phyloP scores from a whole-genome alignment of 2,888 invertebrate species.

The Trichopria drosophilae region DNA sequence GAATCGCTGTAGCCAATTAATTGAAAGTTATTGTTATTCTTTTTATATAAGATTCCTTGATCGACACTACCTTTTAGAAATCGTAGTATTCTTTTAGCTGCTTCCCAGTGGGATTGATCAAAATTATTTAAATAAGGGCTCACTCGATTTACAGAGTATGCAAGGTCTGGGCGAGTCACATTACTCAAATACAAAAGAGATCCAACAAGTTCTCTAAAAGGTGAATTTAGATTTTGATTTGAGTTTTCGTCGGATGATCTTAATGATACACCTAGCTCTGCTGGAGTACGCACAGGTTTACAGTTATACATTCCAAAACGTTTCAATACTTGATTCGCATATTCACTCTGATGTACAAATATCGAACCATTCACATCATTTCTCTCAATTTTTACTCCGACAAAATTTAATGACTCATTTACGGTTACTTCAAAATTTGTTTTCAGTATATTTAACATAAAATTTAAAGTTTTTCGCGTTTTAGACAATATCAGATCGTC shows the following conservation, averaged over 20 bases:
- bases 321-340: slow-evolving; percentile 5
- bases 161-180: too few species aligned
- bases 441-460: background rate
- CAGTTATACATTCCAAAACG: slow-evolving; percentile 6
- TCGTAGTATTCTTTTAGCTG: too few species aligned
- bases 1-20: too few species aligned
- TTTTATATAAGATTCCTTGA: too few species aligned
- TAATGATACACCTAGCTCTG: slow-evolving; percentile 13
- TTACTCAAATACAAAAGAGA: slow-evolving; percentile 3
- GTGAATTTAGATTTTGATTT: too few species aligned
- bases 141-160: too few species aligned
- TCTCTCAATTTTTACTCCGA: slow-evolving; percentile 3
- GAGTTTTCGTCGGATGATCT: too few species aligned
- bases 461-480: background rate
- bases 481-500: slow-evolving; percentile 16
- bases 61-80: too few species aligned
- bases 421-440: slow-evolving; percentile 1
- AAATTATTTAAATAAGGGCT: too few species aligned
- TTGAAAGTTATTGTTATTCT: too few species aligned
- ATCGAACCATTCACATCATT: slow-evolving; percentile 9
- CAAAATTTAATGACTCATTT: background rate
- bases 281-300: slow-evolving; percentile 9
- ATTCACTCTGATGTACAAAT: slow-evolving; percentile 9
- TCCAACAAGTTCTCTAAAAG: slow-evolving; percentile 1
- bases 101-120: too few species aligned